Evolutionary conservation across 30 jellyfish, hydroid and myxozoan species (phyloP), one percentile per base, ranked within the genome.

Genomic region (Turritopsis dohrnii): DNA sequence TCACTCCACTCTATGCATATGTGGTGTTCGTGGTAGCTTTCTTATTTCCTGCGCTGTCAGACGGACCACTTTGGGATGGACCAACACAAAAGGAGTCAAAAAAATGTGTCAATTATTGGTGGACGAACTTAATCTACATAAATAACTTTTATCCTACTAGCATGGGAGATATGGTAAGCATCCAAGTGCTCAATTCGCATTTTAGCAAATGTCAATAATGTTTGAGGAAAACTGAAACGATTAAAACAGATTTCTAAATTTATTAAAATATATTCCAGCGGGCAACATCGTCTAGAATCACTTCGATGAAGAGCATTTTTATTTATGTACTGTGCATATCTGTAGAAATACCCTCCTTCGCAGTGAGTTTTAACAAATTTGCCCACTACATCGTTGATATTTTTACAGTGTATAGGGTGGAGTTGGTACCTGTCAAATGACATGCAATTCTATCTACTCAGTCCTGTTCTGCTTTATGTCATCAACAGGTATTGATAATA

Each of bases 391-490:
- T 5, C 13, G 71, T 24, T 72, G 76, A 1, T 71, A 26, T 9
- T 66, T 86, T 53, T 74, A 8, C 72, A 92, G 97, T 92, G 97
- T 65, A 72, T 92, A 24, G 89, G 88, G 21, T 92, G 97, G 97
- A 81, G 90, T 1, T 92, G 97, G 97, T 92, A 92, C 52, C 72
- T 92, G 71, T 94, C 97, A 30, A 92, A 92, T 53, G 97, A 92
- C 91, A 92, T 92, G 97, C 97, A 92, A 75, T 92, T 92, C 76
- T 92, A 71, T 86, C 21, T 92, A 85, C 84, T 92, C 85, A 84
- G 94, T 22, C 97, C 97, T 19, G 65, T 92, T 28, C 60, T 90
- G 22, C 72, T 90, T 28, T 86, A 72, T 69, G 8, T 66, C 7
- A 82, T 87, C 90, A 72, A 79, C 94, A 53, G 84, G 97, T 90